These are phyloP conservation scores for Crambe crambe DNA, from an alignment of 37 sponge, comb jelly and placozoan genomes.

Conservation along the genomic window DNA sequence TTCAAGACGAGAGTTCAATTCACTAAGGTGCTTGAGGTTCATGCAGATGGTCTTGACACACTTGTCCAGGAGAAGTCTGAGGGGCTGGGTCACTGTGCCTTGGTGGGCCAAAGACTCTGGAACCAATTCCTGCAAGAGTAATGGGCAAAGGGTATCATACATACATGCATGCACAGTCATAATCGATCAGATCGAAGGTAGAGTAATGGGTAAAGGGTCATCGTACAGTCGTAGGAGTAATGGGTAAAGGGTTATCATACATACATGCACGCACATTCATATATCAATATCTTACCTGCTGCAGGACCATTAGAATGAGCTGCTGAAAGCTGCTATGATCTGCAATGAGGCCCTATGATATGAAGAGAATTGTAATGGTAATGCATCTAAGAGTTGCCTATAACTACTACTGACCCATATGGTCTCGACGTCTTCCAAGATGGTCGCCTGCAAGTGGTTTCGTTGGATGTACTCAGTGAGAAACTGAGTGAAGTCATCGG, in stretches of 20 bases:
- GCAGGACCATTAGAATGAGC: constrained; percentile 28
- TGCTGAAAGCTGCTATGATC: constrained; percentile 48
- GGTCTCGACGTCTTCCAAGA: constrained; percentile 15
- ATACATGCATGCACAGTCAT: not conserved
- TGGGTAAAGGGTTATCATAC: no score
- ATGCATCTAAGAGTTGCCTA: not conserved
- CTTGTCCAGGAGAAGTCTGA: constrained; percentile 26
- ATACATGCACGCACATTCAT: no score
- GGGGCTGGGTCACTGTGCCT: constrained; percentile 9
- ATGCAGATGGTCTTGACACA: constrained; percentile 29
- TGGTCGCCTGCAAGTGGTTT: constrained; percentile 9
- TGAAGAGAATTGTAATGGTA: not conserved
- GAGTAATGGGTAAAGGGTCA: no score
- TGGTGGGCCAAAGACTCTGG: constrained; percentile 42
- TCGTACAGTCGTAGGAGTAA: no score
- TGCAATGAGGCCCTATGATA: constrained; percentile 19
- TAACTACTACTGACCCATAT: constrained; percentile 60
- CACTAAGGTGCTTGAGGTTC: constrained; percentile 12
- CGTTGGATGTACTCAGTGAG: constrained; percentile 46
- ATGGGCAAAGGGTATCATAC: not conserved
- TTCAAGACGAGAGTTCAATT: constrained; percentile 24
- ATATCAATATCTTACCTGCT: no score
- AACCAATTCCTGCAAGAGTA: constrained; percentile 42
- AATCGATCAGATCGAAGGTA: not conserved
- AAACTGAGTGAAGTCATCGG: constrained; percentile 34